These are phyloP conservation scores for Trimorus sp. DNA, from an alignment of 2,888 invertebrate species.

Conservation along the genomic window DNA sequence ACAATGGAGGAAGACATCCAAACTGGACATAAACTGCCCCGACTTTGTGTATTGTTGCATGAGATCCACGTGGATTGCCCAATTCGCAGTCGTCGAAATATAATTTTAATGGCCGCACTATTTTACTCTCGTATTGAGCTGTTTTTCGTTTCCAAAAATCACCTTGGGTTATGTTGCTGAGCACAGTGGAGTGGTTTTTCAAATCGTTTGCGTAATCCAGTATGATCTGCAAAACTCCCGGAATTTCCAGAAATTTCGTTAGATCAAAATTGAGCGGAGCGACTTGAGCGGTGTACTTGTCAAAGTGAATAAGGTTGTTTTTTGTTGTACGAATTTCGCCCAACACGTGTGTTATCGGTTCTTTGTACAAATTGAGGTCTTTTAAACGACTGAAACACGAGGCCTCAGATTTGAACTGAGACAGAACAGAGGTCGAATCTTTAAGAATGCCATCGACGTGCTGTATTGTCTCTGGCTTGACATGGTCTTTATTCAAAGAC, in stretches of 20 bases:
- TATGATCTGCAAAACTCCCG: conserved; percentile 34
- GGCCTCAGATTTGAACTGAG: conserved; percentile 3
- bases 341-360: conserved; percentile 3
- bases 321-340: conserved; percentile 4
- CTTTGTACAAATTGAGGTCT: not conserved
- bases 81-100: conserved; percentile 64
- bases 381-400: conserved; percentile 13
- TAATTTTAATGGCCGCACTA: conserved; percentile 5
- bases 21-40: conserved; percentile 49
- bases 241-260: conserved; percentile 46
- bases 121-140: conserved; percentile 15
- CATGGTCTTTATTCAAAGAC: not conserved
- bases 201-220: conserved; percentile 28
- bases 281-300: conserved; percentile 21
- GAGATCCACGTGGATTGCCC: conserved; percentile 54
- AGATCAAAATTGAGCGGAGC: conserved; percentile 40
- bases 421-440: not conserved
- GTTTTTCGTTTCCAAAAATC: conserved; percentile 41
- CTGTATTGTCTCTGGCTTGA: not conserved
- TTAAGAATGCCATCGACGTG: not conserved
- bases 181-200: conserved; percentile 20
- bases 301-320: conserved; percentile 19
- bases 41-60: conserved; percentile 47
- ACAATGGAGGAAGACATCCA: conserved; percentile 48
- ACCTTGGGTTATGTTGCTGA: conserved; percentile 35